Conservation (phyloP, 92 coral and sea anemone genomes). For the Ricordea florida region DNA sequence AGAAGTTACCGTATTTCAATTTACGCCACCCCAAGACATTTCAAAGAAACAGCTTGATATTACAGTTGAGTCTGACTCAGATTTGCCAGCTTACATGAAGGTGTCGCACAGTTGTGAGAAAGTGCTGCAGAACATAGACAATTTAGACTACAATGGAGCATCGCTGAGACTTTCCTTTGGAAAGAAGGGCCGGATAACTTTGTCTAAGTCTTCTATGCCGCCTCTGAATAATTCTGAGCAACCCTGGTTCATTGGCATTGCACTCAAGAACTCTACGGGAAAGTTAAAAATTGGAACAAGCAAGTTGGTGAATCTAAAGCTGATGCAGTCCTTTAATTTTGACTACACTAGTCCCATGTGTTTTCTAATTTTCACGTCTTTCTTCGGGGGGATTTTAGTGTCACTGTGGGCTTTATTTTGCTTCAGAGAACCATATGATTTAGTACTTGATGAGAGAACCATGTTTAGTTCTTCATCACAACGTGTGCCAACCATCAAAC, state of each 20-base stretch:
- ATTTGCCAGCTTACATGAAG: conserved; percentile 39
- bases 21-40: conserved; percentile 1
- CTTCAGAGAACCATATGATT: conserved; percentile 70
- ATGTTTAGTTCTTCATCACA: background rate
- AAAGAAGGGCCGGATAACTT: conserved; percentile 66
- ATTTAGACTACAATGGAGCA: background rate
- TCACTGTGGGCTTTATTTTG: conserved; percentile 87
- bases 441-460: conserved; percentile 17
- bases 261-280: conserved; percentile 3
- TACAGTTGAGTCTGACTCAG: conserved; percentile 47
- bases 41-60: conserved; percentile 65
- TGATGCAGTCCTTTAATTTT: conserved; percentile 64
- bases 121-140: background rate
- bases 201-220: conserved; percentile 64
- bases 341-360: conserved; percentile 65
- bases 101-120: conserved; percentile 63
- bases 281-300: background rate
- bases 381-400: conserved; percentile 75
- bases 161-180: conserved; percentile 57
- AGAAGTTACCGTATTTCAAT: background rate
- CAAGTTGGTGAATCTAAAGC: conserved; percentile 52
- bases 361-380: conserved; percentile 61
- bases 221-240: conserved; percentile 19
- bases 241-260: conserved; percentile 76
- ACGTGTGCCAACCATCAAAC: background rate